Evolutionary conservation across 2,888 invertebrate genomes (phyloP), one percentile per base, ranked within the genome.

Genomic region (Protonemura montana): DNA sequence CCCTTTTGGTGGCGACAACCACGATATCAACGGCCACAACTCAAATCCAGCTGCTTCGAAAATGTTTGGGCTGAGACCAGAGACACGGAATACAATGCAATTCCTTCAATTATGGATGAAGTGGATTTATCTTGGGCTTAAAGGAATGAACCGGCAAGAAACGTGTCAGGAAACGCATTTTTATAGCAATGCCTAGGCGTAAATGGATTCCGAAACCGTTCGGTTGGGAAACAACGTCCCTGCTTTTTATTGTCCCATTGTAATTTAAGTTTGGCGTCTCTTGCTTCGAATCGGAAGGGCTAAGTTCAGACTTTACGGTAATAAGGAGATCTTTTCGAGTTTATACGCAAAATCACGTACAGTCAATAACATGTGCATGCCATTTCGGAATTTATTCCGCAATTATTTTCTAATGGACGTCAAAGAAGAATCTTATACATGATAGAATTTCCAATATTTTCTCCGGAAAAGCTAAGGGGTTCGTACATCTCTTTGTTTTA

Each of bases 1-100:
- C 78, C 78, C 78, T 26, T 78, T 78, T 78, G 78, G 78, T 78
- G 78, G 78, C 78, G 78, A 78, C 78, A 78, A 78, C 21, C 28
- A 28, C 25, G 78, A 78, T 78, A 78, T 26, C 26, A 27, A 78
- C 6, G 78, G 78, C 78, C 78, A 78, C 78, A 78, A 78, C 78
- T 78, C 78, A 78, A 78, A 78, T 26, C 78, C 78, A 27, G 27
- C 27, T 26, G 78, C 78, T 28, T 13, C 78, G 13, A 26, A 59
- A 59, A 10, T 21, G 59, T 21, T 25, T n/a, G 10, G 78, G 78
- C 78, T 27, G 25, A 10, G 7, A 27, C 26, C 78, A 25, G n/a
- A n/a, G n/a, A n/a, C 21, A 78, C n/a, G 78, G 78, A 27, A 78
- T 28, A 78, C 78, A 78, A 78, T 78, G 28, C 78, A 78, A 28